Conservation (phyloP, 2,113 vertebrate genomes). For the Labeo catla region DNA sequence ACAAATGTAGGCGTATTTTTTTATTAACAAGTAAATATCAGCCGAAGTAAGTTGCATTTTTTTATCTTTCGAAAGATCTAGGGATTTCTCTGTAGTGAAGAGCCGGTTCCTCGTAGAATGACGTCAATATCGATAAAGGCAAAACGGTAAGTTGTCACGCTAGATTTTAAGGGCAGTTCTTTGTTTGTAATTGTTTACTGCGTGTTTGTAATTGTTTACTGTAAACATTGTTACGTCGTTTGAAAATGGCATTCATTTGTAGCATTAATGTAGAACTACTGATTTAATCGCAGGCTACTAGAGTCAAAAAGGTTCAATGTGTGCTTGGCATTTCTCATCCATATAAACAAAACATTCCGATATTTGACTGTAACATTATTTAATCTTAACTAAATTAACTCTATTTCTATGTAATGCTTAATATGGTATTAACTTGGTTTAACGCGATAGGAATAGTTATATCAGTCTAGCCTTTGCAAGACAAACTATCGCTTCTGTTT, state of each 20-base stretch:
- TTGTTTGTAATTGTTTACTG: constrained; percentile 15
- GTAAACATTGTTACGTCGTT: not conserved
- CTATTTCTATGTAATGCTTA: not conserved
- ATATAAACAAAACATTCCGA: not conserved
- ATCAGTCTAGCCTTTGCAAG: not conserved
- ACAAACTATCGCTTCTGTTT: not conserved
- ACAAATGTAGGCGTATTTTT: not conserved
- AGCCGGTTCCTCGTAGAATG: not conserved
- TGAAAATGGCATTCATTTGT: not conserved
- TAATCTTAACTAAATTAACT: not conserved
- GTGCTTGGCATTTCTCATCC: not conserved
- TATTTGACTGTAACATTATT: not conserved
- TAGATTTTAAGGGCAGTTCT: constrained; percentile 15
- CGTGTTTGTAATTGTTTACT: not conserved
- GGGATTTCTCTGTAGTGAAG: not conserved
- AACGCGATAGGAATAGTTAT: not conserved
- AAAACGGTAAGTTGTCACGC: constrained; percentile 36
- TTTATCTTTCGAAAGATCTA: not conserved
- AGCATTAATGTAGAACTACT: not conserved
- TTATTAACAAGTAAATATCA: not conserved
- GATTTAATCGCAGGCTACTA: not conserved
- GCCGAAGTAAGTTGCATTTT: not conserved
- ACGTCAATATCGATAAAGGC: constrained; percentile 35
- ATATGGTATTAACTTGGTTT: not conserved
- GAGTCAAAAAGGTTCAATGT: too few species aligned